These are phyloP conservation scores for Trachelus tabidus DNA, from an alignment of 2,888 invertebrate species.

Conservation along the genomic window DNA sequence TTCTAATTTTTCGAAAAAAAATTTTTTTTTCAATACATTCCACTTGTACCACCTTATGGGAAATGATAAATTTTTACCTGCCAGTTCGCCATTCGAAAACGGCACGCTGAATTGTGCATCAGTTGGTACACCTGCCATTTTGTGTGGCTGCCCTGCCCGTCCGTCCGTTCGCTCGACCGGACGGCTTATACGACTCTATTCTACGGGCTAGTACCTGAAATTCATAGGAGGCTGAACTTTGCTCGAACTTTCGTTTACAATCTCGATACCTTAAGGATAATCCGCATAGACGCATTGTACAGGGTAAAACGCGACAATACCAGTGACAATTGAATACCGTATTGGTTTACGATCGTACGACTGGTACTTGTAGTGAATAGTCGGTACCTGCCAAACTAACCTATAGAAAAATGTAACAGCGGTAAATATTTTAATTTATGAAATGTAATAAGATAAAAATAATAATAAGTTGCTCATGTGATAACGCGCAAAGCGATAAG, in stretches of 20 bases:
- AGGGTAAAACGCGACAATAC: neutral
- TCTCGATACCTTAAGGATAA: neutral
- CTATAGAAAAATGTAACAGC: neutral
- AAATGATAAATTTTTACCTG: neutral
- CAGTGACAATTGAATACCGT: neutral
- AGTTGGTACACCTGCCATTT: neutral
- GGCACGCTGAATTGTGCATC: neutral
- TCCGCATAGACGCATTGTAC: neutral
- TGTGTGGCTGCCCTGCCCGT: neutral
- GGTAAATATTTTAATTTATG: neutral
- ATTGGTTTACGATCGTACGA: neutral
- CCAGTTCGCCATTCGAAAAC: neutral
- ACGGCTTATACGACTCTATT: neutral
- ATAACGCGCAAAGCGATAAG: neutral
- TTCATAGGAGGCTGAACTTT: neutral
- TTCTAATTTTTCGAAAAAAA: neutral
- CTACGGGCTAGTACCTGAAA: neutral
- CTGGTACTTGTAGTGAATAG: neutral
- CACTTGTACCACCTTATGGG: neutral
- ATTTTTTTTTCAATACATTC: neutral
- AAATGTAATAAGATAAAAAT: neutral
- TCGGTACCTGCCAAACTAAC: neutral
- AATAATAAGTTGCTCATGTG: neutral
- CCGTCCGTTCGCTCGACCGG: neutral
- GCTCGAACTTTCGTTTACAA: neutral